These are phyloP conservation scores for Mugil cephalus DNA, from an alignment of 2,113 vertebrate species.

Conservation along the genomic window DNA sequence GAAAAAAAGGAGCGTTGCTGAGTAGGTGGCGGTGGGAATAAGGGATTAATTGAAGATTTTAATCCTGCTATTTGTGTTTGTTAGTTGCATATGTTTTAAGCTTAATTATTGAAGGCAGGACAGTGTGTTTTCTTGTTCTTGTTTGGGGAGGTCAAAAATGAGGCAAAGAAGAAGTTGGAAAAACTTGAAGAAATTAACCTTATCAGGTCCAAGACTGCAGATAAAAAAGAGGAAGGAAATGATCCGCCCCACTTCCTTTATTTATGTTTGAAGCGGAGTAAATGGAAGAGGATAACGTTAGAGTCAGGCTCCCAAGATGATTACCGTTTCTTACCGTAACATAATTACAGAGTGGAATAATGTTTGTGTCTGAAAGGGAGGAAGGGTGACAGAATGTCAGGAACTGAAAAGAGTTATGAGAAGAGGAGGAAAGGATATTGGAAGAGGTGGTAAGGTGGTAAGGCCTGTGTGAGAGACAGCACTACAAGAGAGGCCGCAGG, in stretches of 20 bases:
- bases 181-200: conserved; percentile 17
- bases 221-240: conserved; percentile 37
- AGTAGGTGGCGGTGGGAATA: conserved; percentile 65
- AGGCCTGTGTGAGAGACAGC: conserved; percentile 54
- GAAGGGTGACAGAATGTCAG: conserved; percentile 5
- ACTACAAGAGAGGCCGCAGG: conserved; percentile 39
- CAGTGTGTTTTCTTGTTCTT: neutral
- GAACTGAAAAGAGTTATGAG: conserved; percentile 33
- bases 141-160: conserved; percentile 40
- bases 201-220: conserved; percentile 8
- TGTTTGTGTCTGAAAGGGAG: conserved; percentile 48
- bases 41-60: conserved; percentile 76
- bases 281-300: conserved; percentile 60
- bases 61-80: conserved; percentile 62
- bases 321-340: conserved; percentile 52
- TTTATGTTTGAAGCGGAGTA: conserved; percentile 22
- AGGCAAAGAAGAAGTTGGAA: conserved; percentile 29
- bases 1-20: conserved; percentile 52
- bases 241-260: conserved; percentile 19
- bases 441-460: conserved; percentile 55
- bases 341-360: conserved; percentile 59
- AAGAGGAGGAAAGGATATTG: conserved; percentile 32
- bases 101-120: conserved; percentile 12
- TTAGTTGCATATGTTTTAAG: conserved; percentile 39
- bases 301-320: conserved; percentile 44